These are phyloP conservation scores for Melanotaenia trifasciata DNA, from an alignment of 2,797 vertebrate species.

Conservation along the genomic window DNA sequence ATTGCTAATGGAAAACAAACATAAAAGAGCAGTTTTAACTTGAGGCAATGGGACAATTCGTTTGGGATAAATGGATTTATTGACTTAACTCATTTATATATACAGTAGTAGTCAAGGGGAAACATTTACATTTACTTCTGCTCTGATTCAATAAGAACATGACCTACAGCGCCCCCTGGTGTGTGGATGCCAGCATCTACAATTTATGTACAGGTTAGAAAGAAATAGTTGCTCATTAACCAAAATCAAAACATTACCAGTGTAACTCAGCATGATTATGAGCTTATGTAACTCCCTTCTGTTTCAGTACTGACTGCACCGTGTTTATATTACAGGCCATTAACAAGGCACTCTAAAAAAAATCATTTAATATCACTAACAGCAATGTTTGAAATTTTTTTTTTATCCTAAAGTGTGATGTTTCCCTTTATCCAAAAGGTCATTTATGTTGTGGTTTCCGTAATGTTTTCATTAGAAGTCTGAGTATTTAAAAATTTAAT, in stretches of 20 bases:
- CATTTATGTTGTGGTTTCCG: not conserved
- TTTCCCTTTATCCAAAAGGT: not conserved
- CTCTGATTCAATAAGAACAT: not conserved
- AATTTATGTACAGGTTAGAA: not conserved
- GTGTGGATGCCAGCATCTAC: not conserved
- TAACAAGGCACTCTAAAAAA: not conserved
- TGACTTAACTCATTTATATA: not conserved
- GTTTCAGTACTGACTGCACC: not conserved
- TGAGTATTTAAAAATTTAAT: not conserved
- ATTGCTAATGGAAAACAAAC: slow-evolving; percentile 56
- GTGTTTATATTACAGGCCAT: not conserved
- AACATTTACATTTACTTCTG: not conserved
- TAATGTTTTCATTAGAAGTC: not conserved
- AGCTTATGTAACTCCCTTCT: not conserved
- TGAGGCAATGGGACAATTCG: slow-evolving; percentile 16
- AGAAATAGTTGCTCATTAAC: not conserved
- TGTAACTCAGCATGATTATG: not conserved
- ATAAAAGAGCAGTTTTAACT: slow-evolving; percentile 42
- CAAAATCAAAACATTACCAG: not conserved
- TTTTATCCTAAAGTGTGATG: not conserved
- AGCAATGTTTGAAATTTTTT: not conserved
- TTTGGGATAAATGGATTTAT: slow-evolving; percentile 14
- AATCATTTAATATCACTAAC: not conserved
- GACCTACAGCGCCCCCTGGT: slow-evolving; percentile 18
- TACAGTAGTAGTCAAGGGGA: not conserved